Base-by-base conservation (phyloP, 2,797 vertebrate species). In the Sardinella longiceps region DNA sequence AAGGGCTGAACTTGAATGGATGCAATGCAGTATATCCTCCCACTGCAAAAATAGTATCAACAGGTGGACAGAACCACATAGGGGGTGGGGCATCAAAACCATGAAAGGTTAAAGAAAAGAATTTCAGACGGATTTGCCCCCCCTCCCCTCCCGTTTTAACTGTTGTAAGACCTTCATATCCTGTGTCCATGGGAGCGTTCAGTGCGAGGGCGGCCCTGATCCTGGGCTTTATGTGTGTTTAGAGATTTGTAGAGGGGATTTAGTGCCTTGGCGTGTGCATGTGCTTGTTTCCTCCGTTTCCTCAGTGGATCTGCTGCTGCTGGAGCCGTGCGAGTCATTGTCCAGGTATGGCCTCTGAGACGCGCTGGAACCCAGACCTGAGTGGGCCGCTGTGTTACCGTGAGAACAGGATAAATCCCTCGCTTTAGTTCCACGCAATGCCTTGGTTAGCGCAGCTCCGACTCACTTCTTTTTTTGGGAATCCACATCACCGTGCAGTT, bases 191-290 rank as follows among this genome's bases (percentile, higher is more conserved):
- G 37, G 81, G 89, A 92, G 90, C 92, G 87, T 90, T 92, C 91
- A 91, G 89, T 90, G 90, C 91, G 91, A 90, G 92, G 91, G 93
- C 93, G 91, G 89, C 91, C 91, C 90, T 94, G 91, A 94, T 94
- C 93, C 94, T 84, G 45, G 0, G 90, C 92, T 93, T 95, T 94
- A 94, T 56, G 88, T 70, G 89, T 91, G 92, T 92, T 94, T 89
- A 92, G 92, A 94, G 93, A 94, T 95, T 95, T 95, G 94, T 94
- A 87, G 87, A 88, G 89, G 92, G 94, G 92, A 95, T 95, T 94
- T 87, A 87, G 81, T 90, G 91, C 93, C 90, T 94, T 94, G 89
- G 89, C 91, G 84, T 93, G 91, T 90, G 93, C 85, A 84, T 92
- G 90, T 91, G 85, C 90, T 25, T 18, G 82, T 83, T 77, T 77